Evolutionary conservation across 2,888 invertebrate genomes (phyloP).

Genomic region (Polyploca ridens): DNA sequence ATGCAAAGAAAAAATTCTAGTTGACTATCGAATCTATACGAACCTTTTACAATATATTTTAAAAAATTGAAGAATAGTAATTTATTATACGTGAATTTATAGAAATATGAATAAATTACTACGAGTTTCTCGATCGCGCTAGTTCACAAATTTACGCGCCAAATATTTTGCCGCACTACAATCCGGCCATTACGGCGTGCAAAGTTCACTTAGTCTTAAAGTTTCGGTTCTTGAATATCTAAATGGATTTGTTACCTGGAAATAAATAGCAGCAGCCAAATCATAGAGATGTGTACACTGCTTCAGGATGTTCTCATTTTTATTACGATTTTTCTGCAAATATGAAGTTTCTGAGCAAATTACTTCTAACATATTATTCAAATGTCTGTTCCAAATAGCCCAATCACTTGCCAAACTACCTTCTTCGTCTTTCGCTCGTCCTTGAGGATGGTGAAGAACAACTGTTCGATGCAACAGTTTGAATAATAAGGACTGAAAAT

Average conservation of each 20-base stretch:
- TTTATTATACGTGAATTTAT: too few relatives aligned
- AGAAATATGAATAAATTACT: too few relatives aligned
- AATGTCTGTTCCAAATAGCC: constrained; percentile 66
- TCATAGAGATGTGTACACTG: constrained; percentile 52
- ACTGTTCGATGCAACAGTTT: constrained; percentile 61
- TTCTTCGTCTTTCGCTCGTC: constrained; percentile 50
- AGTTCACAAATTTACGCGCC: too few relatives aligned
- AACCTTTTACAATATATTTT: too few relatives aligned
- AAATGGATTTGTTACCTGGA: constrained; percentile 53
- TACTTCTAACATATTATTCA: constrained; percentile 68
- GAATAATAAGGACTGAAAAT: constrained; percentile 65
- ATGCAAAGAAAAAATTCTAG: too few relatives aligned
- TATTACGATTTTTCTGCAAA: constrained; percentile 60
- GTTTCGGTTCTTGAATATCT: background rate
- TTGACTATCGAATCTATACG: too few relatives aligned
- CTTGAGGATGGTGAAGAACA: constrained; percentile 69
- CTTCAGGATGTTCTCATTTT: constrained; percentile 45
- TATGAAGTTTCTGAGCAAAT: constrained; percentile 62
- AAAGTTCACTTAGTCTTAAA: too few relatives aligned
- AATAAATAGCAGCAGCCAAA: constrained; percentile 67
- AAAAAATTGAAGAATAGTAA: too few relatives aligned
- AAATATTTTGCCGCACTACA: too few relatives aligned
- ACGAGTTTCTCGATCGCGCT: too few relatives aligned
- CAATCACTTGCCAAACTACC: constrained; percentile 67
- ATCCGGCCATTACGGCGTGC: too few relatives aligned